Evolutionary conservation across 2,113 vertebrate genomes (phyloP).

Genomic region (Anser cygnoides): DNA sequence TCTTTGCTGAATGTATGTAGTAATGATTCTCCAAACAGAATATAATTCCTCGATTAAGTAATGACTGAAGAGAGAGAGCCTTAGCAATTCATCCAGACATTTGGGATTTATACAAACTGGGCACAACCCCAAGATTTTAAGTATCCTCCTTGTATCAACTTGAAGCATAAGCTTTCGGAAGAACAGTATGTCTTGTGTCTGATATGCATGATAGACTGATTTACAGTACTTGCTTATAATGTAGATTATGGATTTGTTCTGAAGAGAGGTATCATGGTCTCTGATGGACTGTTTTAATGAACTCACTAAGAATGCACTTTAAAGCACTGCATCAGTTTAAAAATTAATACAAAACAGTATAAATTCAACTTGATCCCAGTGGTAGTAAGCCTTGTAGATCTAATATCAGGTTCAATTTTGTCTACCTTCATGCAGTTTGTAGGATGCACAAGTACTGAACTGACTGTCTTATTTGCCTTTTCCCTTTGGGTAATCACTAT

Average conservation of each 20-base stretch:
- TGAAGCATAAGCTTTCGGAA: neutral
- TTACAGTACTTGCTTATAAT: neutral
- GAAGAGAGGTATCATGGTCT: neutral
- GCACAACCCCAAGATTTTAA: neutral
- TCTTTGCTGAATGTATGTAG: neutral
- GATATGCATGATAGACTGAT: neutral
- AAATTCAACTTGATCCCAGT: neutral
- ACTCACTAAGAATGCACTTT: neutral
- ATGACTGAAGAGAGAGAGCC: neutral
- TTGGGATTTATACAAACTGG: neutral
- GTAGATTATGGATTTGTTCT: neutral
- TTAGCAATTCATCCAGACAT: neutral
- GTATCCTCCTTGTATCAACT: neutral
- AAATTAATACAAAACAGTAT: neutral
- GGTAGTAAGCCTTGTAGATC: neutral
- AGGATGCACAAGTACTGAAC: neutral
- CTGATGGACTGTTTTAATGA: neutral
- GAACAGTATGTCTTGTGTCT: neutral
- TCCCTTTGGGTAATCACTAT: conserved; percentile 38
- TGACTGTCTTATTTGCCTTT: conserved; percentile 33
- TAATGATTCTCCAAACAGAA: neutral
- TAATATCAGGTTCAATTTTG: neutral
- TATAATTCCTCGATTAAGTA: neutral
- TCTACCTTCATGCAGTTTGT: neutral
- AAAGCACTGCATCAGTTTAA: neutral